Percentiles rank a stretch among this genome's conserved stretches.
These are phyloP conservation scores for Ochotona princeps DNA, from an alignment of 2,113 vertebrate species.

Conservation along the genomic window DNA sequence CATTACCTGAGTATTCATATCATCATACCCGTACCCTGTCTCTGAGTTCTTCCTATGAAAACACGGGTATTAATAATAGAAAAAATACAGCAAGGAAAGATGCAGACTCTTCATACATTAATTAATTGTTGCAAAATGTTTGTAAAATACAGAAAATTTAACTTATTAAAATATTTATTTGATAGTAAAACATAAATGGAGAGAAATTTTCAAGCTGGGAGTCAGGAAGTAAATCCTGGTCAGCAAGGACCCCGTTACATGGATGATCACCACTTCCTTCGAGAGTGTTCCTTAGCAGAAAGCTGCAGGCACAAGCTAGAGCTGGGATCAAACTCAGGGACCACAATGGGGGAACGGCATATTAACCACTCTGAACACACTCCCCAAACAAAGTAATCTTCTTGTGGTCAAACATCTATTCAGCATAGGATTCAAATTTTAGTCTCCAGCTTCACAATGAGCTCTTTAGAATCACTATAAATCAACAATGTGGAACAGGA, in stretches of 20 bases:
- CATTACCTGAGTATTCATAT: neutral
- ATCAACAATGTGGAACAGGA: neutral
- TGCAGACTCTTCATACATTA: neutral
- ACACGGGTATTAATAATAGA: neutral
- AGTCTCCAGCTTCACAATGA: neutral
- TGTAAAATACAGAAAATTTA: neutral
- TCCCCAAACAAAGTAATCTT: neutral
- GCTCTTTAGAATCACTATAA: neutral
- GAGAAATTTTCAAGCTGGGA: too few relatives aligned
- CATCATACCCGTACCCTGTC: neutral
- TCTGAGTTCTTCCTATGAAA: neutral
- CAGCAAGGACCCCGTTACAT: too few relatives aligned
- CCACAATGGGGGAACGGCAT: too few relatives aligned
- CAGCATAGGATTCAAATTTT: neutral
- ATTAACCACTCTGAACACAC: too few relatives aligned
- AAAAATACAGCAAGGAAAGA: neutral
- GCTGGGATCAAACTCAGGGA: too few relatives aligned
- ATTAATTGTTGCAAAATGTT: neutral
- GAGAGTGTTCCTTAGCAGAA: too few relatives aligned
- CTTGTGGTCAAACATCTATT: neutral
- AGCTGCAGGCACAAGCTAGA: too few relatives aligned
- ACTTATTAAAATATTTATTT: too few relatives aligned
- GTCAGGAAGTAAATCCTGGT: too few relatives aligned
- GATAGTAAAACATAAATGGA: too few relatives aligned
- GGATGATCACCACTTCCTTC: too few relatives aligned